Evolutionary conservation across 1,140 invertebrate species (phyloP), one percentile per base, ranked within the genome.

Genomic region (Idris sp.): DNA sequence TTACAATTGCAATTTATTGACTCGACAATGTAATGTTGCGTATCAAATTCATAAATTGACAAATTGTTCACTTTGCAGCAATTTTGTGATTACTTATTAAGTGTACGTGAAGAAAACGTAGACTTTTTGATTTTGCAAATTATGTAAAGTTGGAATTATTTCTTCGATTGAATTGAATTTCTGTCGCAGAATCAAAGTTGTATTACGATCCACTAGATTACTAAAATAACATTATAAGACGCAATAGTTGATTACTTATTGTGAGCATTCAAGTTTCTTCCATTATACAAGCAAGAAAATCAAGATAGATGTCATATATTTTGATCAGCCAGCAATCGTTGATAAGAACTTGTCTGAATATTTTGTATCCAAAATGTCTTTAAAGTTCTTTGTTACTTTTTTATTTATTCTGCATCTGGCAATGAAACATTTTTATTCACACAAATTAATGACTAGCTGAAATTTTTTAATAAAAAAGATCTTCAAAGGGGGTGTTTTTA

Each of bases 401-500:
- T 53, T 35, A 26, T 54, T 51, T 53, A 59, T 64, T 59, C 44
- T 73, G 15, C 30, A 35, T 31, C 31, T 6, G 26, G 35, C 61
- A 48, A 51, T 58, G 40, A 54, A 65, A 65, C 54, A 38, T 65
- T 58, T 72, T 44, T 53, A 31, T 69, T n/a, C n/a, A n/a, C n/a
- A 64, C 53, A 35, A 54, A 67, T 61, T 59, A 74, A 74, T 58
- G 67, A 65, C 35, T 64, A 33, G 49, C 35, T 58, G 46, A 53
- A 74, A 74, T 46, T 74, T 67, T 67, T 59, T 59, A 59, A 4
- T 19, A 13, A 46, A 13, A 74, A 67, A 74, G 61, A 61, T 7
- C 36, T 56, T 48, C 16, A 30, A 65, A 65, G 59, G 61, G 59
- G 13, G 25, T 58, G 62, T 74, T 67, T 67, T 67, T 74, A 54